Evolutionary conservation across 2,888 invertebrate species (phyloP), one percentile per base, ranked within the genome.

Genomic region (Thecophora atra): DNA sequence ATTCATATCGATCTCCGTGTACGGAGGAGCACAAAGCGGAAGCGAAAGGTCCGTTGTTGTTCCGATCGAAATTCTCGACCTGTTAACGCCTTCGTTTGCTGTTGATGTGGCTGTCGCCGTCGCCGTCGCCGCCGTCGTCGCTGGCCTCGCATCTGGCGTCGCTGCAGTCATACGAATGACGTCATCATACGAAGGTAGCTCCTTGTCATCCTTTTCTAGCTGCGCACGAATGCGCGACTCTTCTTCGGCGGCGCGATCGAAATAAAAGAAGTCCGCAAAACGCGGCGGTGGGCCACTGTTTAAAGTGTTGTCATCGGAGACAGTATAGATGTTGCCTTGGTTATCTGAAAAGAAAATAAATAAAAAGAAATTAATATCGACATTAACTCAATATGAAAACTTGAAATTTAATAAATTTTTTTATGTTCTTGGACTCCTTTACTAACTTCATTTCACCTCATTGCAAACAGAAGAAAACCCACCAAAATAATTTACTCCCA

Each of bases 151-250:
- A 11, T n/a, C n/a, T n/a, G 77, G 72, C 3, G 75, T 76, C 13
- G 81, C 74, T 3, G 78, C 77, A 44, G 82, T 81, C 80, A 85
- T 81, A 24, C 81, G 82, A 77, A 85, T 83, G n/a, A 84, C 85
- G 62, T 85, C 85, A 42, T 85, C 85, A 63, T 85, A 85, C 71
- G 80, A 80, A 51, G 85, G 85, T 74, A 85, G 77, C 19, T 85
- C 85, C 70, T 83, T 84, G 21, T 85, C 85, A 72, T 83, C 83
- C 72, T 85, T 85, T 19, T 81, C 81, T 42, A 81, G 75, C 72
- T 82, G 83, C 17, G 81, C 80, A 17, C 81, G 80, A 52, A 82
- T 80, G 62, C 82, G 79, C 21, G 79, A 79, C 1, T 83, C 80
- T 63, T 82, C 83, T 21, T 76, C 79, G 54, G 80, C 78, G 51